Evolutionary conservation across 2,888 invertebrate species (phyloP), one percentile per base, ranked within the genome.

Genomic region (Tholera decimalis): DNA sequence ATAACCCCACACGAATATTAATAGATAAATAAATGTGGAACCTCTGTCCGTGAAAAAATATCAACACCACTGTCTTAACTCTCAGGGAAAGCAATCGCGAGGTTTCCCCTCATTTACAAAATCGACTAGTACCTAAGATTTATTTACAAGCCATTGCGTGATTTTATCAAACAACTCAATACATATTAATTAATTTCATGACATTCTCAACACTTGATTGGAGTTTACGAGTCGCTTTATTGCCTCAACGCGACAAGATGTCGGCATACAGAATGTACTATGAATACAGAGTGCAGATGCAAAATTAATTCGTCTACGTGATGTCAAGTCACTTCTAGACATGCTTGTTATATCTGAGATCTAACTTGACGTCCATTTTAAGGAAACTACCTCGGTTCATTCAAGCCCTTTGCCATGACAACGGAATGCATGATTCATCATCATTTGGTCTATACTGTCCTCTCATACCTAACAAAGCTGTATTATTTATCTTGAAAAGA

Each of bases 171-270:
- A 46, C n/a, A 13, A 50, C 41, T 7, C 46, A 41, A 57, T 62
- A 33, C 49, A 62, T 58, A 68, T 62, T 51, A 62, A 68, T 68
- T 56, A 58, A 68, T 51, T 55, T 15, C 11, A 24, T n/a, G 41
- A 11, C 57, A 61, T 73, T 73, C 28, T 43, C 41, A 43, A 47
- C 49, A 43, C 47, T 13, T 62, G 62, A 73, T 68, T 73, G 24
- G 33, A 68, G 24, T 73, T 73, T 62, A 73, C 30, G 68, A 68
- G 41, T 20, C 24, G 11, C 3, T 73, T 73, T 73, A 73, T 67
- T 8, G 49, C 68, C 35, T 4, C 1, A 13, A 2, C 9, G 53
- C 62, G 50, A 24, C 53, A 15, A 28, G 46, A n/a, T 0, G 74
- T 41, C 68, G 55, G n/a, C 56, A 41, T 30, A 37, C 3, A 43